A percentile compares a stretch with the other conserved stretches of the same genome.
Conservation (phyloP, 2,888 invertebrate species). For the Athalia cordata region DNA sequence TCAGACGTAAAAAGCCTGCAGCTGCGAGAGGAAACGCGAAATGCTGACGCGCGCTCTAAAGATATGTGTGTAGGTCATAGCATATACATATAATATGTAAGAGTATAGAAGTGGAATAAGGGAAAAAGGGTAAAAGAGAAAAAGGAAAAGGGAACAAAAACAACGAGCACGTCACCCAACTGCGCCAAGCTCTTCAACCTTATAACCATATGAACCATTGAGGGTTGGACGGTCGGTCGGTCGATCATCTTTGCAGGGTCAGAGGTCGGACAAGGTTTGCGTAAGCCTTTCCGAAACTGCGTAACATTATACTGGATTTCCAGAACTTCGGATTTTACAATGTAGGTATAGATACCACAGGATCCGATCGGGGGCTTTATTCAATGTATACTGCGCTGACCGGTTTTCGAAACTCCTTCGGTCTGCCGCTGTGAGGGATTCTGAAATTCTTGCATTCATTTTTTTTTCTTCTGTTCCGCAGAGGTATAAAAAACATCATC, state of each 20-base stretch:
- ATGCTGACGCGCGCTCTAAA: slow-evolving; percentile 18
- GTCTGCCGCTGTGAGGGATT: too few species aligned
- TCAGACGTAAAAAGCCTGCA: neutral
- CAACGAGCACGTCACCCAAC: neutral
- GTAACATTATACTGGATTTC: neutral
- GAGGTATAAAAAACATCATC: too few species aligned
- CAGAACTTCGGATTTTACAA: too few species aligned
- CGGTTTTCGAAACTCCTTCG: too few species aligned
- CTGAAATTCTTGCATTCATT: too few species aligned
- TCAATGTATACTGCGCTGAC: too few species aligned
- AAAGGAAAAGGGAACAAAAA: neutral
- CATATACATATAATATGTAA: too few species aligned
- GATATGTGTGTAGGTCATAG: slow-evolving; percentile 6
- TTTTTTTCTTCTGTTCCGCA: too few species aligned
- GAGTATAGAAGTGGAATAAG: neutral
- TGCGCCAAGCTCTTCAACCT: neutral
- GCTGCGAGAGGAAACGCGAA: slow-evolving; percentile 4
- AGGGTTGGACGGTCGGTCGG: too few species aligned
- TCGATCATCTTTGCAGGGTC: neutral
- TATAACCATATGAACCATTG: too few species aligned
- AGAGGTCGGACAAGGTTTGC: slow-evolving; percentile 36
- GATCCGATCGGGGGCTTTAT: too few species aligned
- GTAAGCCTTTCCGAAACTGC: slow-evolving; percentile 22
- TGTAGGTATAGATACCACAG: too few species aligned
- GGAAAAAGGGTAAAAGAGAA: slow-evolving; percentile 3